These are phyloP conservation scores for Olivierus martensii DNA, from an alignment of 1,140 invertebrate genomes.

Conservation along the genomic window DNA sequence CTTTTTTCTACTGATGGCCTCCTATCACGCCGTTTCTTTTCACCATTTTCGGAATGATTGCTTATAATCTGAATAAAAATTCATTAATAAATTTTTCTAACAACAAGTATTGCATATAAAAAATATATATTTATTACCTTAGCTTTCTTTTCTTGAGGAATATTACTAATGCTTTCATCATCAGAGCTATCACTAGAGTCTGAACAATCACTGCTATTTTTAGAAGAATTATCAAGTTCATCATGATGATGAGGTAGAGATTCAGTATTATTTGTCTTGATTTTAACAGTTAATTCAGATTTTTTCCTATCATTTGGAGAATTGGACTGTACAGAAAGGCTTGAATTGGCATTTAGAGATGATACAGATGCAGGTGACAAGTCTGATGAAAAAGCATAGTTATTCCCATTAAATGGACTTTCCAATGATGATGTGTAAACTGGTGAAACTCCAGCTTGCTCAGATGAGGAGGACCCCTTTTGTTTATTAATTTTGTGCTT, in stretches of 20 bases:
- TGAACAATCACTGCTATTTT: neutral
- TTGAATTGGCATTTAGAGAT: too few relatives aligned
- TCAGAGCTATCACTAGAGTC: conserved; percentile 13
- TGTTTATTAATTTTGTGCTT: conserved; percentile 23
- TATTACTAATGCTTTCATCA: conserved; percentile 22
- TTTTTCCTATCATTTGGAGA: neutral
- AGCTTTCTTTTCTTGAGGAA: too few relatives aligned
- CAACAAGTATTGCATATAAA: too few relatives aligned
- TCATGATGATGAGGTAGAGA: neutral
- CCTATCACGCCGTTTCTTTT: conserved; percentile 34
- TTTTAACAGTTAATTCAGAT: conserved; percentile 15
- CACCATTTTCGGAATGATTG: conserved; percentile 10
- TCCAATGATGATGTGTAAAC: too few relatives aligned
- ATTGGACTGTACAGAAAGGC: too few relatives aligned
- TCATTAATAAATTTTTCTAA: too few relatives aligned
- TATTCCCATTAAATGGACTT: too few relatives aligned
- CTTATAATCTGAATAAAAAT: too few relatives aligned
- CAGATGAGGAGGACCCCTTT: conserved; percentile 11
- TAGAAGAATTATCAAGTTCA: neutral
- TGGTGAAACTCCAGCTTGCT: conserved; percentile 14
- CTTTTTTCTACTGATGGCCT: conserved; percentile 47
- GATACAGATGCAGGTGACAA: too few relatives aligned
- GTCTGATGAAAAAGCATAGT: too few relatives aligned
- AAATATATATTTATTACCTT: too few relatives aligned
- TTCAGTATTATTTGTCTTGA: conserved; percentile 5